Base-by-base conservation (phyloP, 2,797 vertebrate genomes). In the Taenioides sp. region DNA sequence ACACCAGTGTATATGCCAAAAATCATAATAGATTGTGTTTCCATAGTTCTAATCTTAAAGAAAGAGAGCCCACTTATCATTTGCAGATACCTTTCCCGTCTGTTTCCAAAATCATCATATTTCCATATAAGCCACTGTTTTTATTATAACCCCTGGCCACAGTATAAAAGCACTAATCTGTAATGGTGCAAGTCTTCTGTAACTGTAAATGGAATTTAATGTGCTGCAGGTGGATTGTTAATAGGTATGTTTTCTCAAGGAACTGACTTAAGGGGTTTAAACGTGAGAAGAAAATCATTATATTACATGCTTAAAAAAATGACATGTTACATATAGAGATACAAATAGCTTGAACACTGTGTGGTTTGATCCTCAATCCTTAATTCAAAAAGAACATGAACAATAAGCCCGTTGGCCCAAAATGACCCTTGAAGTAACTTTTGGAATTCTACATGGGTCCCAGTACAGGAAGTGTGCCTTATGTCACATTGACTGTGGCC, bases 21-120 rank as follows among this genome's bases (percentile, higher is more conserved):
- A 54, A 67, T n/a, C 17, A 67, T 54, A 34, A 67, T 16, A 66
- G 47, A 66, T 52, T 28, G 25, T 25, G 37, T 59, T 71, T 14
- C 57, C 14, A 52, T 58, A 73, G 25, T 34, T 6, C 72, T 65
- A 65, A 31, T 63, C 52, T 66, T 25, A 27, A 63, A 57, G 64
- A 69, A 71, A 73, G 57, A 63, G 5, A 59, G 49, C 60, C 58
- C 54, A 31, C 43, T 70, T 64, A 73, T 75, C 62, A 65, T 62
- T 67, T 62, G 28, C 22, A 65, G 67, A 65, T 73, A 73, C 49
- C 27, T 27, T 70, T 69, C 34, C n/a, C 55, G 34, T 78, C 31
- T 72, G 25, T 52, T 65, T 52, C 66, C 68, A 57, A 75, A 74
- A 64, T 66, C 59, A 20, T 80, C 43, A 25, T 27, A 47, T 16